Evolutionary conservation across 2,113 vertebrate genomes (phyloP).

Genomic region (Burhinus oedicnemus): DNA sequence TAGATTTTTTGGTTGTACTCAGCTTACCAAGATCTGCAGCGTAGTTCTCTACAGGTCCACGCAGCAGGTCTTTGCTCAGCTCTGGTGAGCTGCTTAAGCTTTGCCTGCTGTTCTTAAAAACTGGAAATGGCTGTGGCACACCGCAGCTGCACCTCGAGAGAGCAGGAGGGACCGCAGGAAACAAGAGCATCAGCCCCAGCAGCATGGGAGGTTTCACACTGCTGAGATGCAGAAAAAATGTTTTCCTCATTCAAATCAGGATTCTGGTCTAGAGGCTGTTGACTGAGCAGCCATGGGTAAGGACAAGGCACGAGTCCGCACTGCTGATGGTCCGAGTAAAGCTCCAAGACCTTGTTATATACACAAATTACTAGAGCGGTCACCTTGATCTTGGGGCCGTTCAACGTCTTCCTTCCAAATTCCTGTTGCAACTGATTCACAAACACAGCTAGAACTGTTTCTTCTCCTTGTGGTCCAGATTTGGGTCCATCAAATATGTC

Average conservation of each 20-base stretch:
- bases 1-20: not conserved
- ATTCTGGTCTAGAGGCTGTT: not conserved
- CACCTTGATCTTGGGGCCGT: not conserved
- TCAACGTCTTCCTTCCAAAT: not conserved
- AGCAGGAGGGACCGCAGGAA: accelerated
- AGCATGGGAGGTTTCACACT: not conserved
- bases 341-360: not conserved
- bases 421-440: not conserved
- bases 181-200: not conserved
- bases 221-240: not conserved
- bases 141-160: not conserved
- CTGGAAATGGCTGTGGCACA: not conserved
- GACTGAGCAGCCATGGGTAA: not conserved
- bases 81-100: not conserved
- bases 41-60: not conserved
- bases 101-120: not conserved
- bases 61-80: not conserved
- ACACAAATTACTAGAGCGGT: not conserved
- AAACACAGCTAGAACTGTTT: not conserved
- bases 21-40: not conserved
- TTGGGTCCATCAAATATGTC: not conserved
- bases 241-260: not conserved
- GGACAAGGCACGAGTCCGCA: not conserved
- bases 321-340: not conserved
- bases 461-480: not conserved